Conservation (phyloP, 2,113 vertebrate species). For the Protomyctophum bolini region DNA sequence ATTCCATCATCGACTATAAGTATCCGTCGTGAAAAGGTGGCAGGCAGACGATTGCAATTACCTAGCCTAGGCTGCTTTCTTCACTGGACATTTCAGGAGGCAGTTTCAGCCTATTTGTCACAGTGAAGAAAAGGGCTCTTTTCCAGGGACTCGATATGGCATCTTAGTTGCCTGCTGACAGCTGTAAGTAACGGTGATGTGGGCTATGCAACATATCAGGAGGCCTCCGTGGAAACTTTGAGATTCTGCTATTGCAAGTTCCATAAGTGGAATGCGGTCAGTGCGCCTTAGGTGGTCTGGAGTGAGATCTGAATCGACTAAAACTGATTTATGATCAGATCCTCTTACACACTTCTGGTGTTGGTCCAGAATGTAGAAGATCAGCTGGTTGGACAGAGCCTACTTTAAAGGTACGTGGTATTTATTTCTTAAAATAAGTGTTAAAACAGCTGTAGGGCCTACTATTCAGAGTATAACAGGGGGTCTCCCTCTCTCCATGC, state of each 20-base stretch:
- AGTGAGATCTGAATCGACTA: no score
- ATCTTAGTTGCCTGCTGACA: not conserved
- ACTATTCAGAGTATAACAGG: no score
- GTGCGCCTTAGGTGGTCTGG: no score
- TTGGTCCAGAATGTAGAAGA: not conserved
- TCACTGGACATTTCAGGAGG: not conserved
- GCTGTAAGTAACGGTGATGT: not conserved
- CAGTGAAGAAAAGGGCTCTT: not conserved
- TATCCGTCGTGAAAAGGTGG: no score
- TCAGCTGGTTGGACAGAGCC: no score
- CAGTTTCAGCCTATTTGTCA: slow-evolving; percentile 4
- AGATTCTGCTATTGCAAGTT: slow-evolving; percentile 23
- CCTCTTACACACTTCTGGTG: not conserved
- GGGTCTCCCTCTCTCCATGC: no score
- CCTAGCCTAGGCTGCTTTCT: no score
- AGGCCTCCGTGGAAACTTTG: slow-evolving; percentile 17
- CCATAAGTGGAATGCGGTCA: slow-evolving; percentile 38
- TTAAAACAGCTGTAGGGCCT: no score
- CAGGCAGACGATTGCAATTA: no score
- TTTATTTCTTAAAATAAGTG: no score
- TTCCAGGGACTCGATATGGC: slow-evolving; percentile 1
- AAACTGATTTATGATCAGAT: slow-evolving; percentile 42
- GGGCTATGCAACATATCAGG: not conserved
- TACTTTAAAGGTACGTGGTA: no score
- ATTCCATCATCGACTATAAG: no score